phyloP scores from a whole-genome alignment of 2,113 vertebrate genomes.

The Lophochroa leadbeateri region DNA sequence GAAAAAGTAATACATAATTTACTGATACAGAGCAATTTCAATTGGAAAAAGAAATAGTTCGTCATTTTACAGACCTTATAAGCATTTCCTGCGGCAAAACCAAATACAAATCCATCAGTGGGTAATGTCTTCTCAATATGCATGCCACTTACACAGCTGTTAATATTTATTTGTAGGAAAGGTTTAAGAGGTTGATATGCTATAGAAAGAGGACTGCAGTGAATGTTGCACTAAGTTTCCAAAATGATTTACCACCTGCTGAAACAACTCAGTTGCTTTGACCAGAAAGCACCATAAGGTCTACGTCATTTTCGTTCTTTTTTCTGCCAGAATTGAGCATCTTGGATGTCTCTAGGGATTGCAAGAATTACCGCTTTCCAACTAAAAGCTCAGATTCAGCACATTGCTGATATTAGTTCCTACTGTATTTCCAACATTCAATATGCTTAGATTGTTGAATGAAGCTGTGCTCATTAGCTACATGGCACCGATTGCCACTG shows the following conservation, averaged over 20 bases:
- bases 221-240: not conserved
- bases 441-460: not conserved
- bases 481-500: rapidly evolving
- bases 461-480: not conserved
- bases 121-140: slow-evolving; percentile 58
- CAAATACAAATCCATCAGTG: slow-evolving; percentile 68
- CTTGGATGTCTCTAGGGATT: not conserved
- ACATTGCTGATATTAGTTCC: not conserved
- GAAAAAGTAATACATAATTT: slow-evolving; percentile 52
- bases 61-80: slow-evolving; percentile 56
- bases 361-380: not conserved
- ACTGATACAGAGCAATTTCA: slow-evolving; percentile 44
- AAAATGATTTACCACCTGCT: slow-evolving; percentile 15
- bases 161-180: slow-evolving; percentile 69
- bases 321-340: not conserved
- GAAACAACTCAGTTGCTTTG: not conserved
- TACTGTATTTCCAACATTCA: not conserved
- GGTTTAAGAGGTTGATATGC: slow-evolving; percentile 49
- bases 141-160: slow-evolving; percentile 57
- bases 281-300: slow-evolving; percentile 3
- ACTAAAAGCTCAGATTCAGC: not conserved
- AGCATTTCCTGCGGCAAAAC: slow-evolving; percentile 63
- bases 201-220: slow-evolving; percentile 10
- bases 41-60: slow-evolving; percentile 44
- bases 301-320: not conserved